Evolutionary conservation across 2,888 invertebrate genomes (phyloP), one percentile per base, ranked within the genome.

Genomic region (Drosophila nigritarsus): DNA sequence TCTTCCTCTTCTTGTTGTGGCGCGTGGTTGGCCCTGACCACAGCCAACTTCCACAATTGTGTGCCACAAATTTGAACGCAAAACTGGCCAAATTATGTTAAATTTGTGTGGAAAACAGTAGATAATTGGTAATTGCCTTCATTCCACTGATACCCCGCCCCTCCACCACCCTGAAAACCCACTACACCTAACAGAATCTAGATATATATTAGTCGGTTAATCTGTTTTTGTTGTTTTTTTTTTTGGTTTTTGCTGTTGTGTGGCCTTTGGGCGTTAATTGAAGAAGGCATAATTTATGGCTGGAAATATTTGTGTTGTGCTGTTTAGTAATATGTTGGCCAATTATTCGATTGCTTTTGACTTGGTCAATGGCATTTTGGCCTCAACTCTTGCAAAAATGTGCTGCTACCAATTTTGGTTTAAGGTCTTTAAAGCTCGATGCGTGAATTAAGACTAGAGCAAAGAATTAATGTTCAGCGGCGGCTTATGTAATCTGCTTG

Each of bases 41-140:
- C 89, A 87, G 89, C 81, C 88, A 87, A 87, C 89, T 85, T 87
- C 87, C 87, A 87, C 82, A 88, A 89, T 85, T 87, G 87, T 77
- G 89, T 77, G 89, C 72, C 87, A 85, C 87, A 87, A 87, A 87
- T 87, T 87, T 83, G 87, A 87, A 87, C 89, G 87, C 89, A 87
- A 87, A 89, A 87, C 89, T 87, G 88, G 82, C 83, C 87, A 89
- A 88, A 88, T 89, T 82, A 90, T 90, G 89, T 85, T 89, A 89
- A 90, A 90, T 90, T 90, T 90, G 89, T 87, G 87, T 86, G 77
- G 89, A 90, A 86, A 90, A 90, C 89, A 90, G 90, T 90, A 86
- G 90, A 90, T 90, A 90, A 90, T 90, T 90, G 89, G 89, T 90
- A 90, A 90, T 90, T 90, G 90, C 80, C 73, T 90, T 87, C 81